Evolutionary conservation across 1,140 invertebrate genomes (phyloP), one percentile per base, ranked within the genome.

Genomic region (Hormaphis cornu): DNA sequence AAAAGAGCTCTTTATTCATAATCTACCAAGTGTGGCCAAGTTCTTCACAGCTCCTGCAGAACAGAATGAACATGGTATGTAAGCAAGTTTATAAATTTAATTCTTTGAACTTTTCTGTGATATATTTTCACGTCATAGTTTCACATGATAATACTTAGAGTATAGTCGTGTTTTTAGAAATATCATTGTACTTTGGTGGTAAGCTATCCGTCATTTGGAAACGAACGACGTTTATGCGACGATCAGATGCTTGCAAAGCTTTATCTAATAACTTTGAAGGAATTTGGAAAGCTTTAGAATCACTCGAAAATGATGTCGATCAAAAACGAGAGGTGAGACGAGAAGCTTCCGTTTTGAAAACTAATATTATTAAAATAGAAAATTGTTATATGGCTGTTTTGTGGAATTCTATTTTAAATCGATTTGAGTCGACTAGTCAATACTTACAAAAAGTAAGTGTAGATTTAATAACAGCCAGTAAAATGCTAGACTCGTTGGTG

Each of bases 131-230:
- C n/a, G n/a, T n/a, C n/a, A n/a, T n/a, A n/a, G n/a, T n/a, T n/a
- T n/a, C n/a, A n/a, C n/a, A 74, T 56, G 74, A 78, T 72, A 75
- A 74, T 24, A 74, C 72, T 71, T 69, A 71, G 50, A 58, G 35
- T 56, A 69, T 48, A 44, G 70, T 72, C 24, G 42, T 52, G 53
- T 75, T 74, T 69, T 76, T 76, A 70, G 54, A 69, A 42, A 53
- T 73, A 20, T 59, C 73, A 24, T 72, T 75, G 70, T 20, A 59
- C 40, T 73, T 18, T 66, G 73, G 63, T 74, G 72, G 71, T 33
- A 56, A 50, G 63, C 70, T 24, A 40, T 75, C 4, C 66, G n/a
- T 30, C 9, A 66, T 22, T 48, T 30, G 18, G 18, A 50, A 30
- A 40, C 6, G 35, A 37, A 73, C 73, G 16, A 54, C 71, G 40